Conservation (phyloP, 2,113 vertebrate species). For the Hippocampus barbouri region DNA sequence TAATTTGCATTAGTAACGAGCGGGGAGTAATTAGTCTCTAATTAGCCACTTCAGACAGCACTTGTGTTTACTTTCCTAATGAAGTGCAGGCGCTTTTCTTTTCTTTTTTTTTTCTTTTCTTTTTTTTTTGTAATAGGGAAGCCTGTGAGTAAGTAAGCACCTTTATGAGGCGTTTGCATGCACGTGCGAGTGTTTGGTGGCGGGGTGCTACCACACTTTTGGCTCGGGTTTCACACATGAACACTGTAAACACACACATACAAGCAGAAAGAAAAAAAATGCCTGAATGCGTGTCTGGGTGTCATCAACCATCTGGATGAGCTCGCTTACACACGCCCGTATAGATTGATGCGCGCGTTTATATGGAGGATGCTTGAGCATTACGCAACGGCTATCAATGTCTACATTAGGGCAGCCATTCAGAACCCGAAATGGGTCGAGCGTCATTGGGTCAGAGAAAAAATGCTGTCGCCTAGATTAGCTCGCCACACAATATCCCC, state of each 20-base stretch:
- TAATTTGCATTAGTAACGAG: constrained; percentile 99
- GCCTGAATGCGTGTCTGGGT: constrained; percentile 27
- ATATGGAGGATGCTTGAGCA: constrained; percentile 24
- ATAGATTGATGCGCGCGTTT: constrained; percentile 35
- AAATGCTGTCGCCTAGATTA: background rate
- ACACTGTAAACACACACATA: constrained; percentile 3
- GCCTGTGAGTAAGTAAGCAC: constrained; percentile 33
- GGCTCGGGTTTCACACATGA: constrained; percentile 59
- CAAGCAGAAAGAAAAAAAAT: constrained; percentile 40
- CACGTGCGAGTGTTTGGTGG: constrained; percentile 13
- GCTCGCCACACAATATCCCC: background rate
- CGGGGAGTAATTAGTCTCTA: constrained; percentile 99
- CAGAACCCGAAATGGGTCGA: background rate
- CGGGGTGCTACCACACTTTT: constrained; percentile 68
- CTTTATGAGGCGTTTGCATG: constrained; percentile 26
- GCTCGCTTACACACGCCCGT: constrained; percentile 47
- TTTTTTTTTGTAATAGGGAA: constrained; percentile 30
- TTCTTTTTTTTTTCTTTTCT: constrained; percentile 41
- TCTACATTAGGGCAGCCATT: constrained; percentile 1
- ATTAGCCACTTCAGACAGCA: constrained; percentile 99
- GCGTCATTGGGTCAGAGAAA: background rate
- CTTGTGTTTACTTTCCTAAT: constrained; percentile 99
- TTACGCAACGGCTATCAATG: constrained; percentile 53
- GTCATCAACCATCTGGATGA: constrained; percentile 44
- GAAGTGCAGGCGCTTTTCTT: constrained; percentile 86